These are phyloP conservation scores for Beris morrisii DNA, from an alignment of 2,888 invertebrate species.

Conservation along the genomic window DNA sequence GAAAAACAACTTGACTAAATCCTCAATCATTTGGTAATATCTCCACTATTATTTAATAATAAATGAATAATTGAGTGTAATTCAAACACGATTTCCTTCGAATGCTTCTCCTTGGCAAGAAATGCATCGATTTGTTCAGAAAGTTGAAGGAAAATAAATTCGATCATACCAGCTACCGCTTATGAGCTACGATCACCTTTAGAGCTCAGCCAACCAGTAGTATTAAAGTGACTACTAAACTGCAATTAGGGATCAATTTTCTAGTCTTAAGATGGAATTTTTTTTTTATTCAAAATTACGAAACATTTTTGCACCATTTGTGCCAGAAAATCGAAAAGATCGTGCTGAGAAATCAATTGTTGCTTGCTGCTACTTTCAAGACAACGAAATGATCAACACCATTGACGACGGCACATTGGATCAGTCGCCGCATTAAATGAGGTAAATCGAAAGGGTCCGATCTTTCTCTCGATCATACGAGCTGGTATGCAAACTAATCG, in stretches of 20 bases:
- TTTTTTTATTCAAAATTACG: slow-evolving; percentile 18
- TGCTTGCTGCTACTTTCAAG: slow-evolving; percentile 8
- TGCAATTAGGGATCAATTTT: slow-evolving; percentile 29
- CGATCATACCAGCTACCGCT: too few species aligned
- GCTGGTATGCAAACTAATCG: slow-evolving; percentile 35
- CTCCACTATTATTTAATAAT: not conserved
- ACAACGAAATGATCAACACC: slow-evolving; percentile 26
- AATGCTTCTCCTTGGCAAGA: too few species aligned
- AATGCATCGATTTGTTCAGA: too few species aligned
- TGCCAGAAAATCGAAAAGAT: slow-evolving; percentile 36
- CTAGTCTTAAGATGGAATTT: slow-evolving; percentile 15
- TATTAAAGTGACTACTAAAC: slow-evolving; percentile 9
- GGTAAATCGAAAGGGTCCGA: slow-evolving; percentile 25
- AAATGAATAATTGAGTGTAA: too few species aligned
- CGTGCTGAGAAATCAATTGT: slow-evolving; percentile 35
- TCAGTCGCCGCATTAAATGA: not conserved
- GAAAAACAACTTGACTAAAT: not conserved
- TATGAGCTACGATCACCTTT: too few species aligned
- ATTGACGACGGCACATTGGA: not conserved
- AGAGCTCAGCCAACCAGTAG: too few species aligned
- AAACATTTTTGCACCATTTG: slow-evolving; percentile 38
- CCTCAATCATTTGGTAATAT: not conserved
- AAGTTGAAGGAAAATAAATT: too few species aligned
- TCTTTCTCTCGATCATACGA: slow-evolving; percentile 21
- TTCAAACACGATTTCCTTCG: too few species aligned